Conservation (phyloP, 2,113 vertebrate species). For the Otus sunia region DNA sequence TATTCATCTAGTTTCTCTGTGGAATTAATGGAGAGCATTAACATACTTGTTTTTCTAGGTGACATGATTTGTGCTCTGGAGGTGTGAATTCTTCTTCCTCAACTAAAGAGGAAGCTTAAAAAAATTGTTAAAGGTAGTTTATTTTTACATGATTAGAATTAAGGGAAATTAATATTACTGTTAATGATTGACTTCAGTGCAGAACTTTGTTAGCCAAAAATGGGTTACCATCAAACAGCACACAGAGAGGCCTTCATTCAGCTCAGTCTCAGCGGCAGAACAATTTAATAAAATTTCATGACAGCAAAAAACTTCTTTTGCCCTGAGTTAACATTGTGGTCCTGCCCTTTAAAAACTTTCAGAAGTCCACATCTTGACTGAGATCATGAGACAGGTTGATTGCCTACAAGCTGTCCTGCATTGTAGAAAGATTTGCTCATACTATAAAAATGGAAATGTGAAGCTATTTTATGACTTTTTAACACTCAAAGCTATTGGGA, state of each 20-base stretch:
- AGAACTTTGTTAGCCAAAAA: neutral
- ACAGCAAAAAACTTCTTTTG: neutral
- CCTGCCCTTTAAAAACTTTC: slow-evolving; percentile 26
- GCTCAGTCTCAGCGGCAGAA: neutral
- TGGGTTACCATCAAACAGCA: neutral
- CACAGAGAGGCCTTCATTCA: neutral
- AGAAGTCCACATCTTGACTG: neutral
- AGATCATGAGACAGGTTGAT: neutral
- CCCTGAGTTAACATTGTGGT: neutral
- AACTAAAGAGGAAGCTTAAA: neutral
- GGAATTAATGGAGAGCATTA: neutral
- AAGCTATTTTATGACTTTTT: slow-evolving; percentile 33
- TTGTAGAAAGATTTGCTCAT: neutral
- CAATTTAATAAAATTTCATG: neutral
- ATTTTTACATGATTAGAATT: neutral
- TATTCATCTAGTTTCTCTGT: neutral
- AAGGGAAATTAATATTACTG: neutral
- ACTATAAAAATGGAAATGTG: slow-evolving; percentile 60
- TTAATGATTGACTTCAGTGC: neutral
- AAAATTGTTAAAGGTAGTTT: neutral
- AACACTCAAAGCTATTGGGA: slow-evolving; percentile 3
- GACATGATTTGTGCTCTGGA: neutral
- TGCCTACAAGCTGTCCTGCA: neutral
- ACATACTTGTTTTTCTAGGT: neutral
- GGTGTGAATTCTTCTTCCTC: neutral